Conservation (phyloP, 1,140 invertebrate species). For the Chironomus tepperi region DNA sequence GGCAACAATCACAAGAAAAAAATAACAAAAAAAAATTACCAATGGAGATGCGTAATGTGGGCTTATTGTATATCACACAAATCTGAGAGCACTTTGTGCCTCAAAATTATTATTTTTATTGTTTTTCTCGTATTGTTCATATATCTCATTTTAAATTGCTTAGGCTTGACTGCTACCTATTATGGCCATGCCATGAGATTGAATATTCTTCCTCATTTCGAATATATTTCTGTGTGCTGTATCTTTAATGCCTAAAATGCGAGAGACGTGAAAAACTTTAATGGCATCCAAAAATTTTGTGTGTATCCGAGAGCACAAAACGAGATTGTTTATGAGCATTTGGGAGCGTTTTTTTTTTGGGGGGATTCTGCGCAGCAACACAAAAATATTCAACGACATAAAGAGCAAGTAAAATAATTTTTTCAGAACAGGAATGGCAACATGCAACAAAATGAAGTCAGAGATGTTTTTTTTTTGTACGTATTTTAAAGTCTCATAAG, state of each 20-base stretch:
- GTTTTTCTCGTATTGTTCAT: too few relatives aligned
- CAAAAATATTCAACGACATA: background rate
- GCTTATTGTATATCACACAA: background rate
- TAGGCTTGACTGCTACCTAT: too few relatives aligned
- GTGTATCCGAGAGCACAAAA: background rate
- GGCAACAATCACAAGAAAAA: background rate
- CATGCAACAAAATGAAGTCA: constrained; percentile 21
- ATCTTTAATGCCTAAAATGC: background rate
- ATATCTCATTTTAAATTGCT: too few relatives aligned
- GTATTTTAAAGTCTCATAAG: background rate
- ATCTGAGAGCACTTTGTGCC: background rate
- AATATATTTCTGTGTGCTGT: too few relatives aligned
- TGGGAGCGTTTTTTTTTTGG: background rate
- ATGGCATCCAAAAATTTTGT: background rate
- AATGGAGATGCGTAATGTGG: constrained; percentile 12
- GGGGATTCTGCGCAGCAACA: constrained; percentile 16
- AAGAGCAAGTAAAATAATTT: too few relatives aligned
- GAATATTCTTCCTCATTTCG: too few relatives aligned
- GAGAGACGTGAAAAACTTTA: background rate
- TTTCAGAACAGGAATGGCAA: constrained; percentile 2
- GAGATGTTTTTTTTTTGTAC: background rate
- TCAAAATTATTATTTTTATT: too few relatives aligned
- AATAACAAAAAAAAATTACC: background rate
- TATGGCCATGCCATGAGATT: too few relatives aligned
- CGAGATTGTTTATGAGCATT: too few relatives aligned